Evolutionary conservation across 2,797 vertebrate genomes (phyloP).

Genomic region (Borostomias antarcticus): DNA sequence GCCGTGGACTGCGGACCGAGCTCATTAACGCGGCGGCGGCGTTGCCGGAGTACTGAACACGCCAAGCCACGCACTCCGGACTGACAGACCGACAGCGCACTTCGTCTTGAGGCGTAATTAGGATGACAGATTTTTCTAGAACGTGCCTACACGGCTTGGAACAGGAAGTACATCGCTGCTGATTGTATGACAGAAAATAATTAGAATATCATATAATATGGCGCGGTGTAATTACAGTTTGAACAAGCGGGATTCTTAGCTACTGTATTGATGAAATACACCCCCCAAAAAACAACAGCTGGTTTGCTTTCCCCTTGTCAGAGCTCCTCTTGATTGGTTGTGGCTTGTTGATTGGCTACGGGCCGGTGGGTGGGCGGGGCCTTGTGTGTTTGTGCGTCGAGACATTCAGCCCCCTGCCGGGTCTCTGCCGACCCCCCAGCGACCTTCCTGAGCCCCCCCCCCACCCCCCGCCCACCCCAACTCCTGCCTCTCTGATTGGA

Average conservation of each 20-base stretch:
- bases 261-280: not conserved
- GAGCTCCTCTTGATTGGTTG: not conserved
- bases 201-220: not conserved
- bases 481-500: not conserved
- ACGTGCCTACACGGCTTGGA: not conserved
- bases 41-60: too few species aligned
- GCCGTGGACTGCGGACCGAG: too few species aligned
- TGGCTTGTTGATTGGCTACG: not conserved
- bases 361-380: not conserved
- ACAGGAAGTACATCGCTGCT: too few species aligned
- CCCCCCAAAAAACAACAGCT: not conserved
- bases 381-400: constrained; percentile 2
- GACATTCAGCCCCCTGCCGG: constrained; percentile 3
- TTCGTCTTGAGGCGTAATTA: too few species aligned
- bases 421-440: not conserved
- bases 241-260: not conserved
- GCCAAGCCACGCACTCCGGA: too few species aligned
- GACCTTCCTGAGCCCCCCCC: not conserved
- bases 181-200: too few species aligned
- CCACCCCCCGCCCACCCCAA: not conserved
- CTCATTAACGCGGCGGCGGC: too few species aligned
- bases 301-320: too few species aligned
- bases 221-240: not conserved
- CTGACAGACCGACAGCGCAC: too few species aligned
- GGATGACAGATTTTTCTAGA: too few species aligned